Conservation (phyloP, 2,797 vertebrate genomes). For the Crenichthys baileyi region DNA sequence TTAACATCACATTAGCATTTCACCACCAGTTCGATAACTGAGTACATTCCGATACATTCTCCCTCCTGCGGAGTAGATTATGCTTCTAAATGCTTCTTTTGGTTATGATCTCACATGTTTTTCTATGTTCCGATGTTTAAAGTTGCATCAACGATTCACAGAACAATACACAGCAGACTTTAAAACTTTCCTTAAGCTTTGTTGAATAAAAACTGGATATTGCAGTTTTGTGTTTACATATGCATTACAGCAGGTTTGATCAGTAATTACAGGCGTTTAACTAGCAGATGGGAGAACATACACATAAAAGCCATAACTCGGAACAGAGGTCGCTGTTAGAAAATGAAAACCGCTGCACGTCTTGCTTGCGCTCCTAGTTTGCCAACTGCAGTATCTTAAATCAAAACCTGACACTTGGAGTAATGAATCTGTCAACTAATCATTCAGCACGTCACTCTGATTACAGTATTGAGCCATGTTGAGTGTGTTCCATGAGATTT, state of each 20-base stretch:
- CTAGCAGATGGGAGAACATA: conserved; percentile 31
- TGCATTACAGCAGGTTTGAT: conserved; percentile 30
- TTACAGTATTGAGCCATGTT: conserved; percentile 41
- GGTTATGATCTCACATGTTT: not conserved
- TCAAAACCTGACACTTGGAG: conserved; percentile 68
- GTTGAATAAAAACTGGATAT: not conserved
- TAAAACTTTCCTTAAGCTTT: not conserved
- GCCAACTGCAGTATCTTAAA: conserved; percentile 65
- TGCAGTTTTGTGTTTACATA: conserved; percentile 17
- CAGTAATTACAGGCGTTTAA: conserved; percentile 36
- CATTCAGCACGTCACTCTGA: conserved; percentile 58
- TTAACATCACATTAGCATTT: conserved; percentile 3
- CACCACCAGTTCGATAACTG: not conserved
- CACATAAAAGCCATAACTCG: conserved; percentile 35
- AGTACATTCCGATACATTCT: not conserved
- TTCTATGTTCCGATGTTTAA: not conserved
- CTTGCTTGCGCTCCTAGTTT: conserved; percentile 45
- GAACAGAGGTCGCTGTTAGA: conserved; percentile 45
- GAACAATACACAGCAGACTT: not conserved
- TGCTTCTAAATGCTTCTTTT: not conserved
- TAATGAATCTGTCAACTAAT: conserved; percentile 75
- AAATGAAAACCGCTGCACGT: conserved; percentile 56
- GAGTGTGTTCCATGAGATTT: conserved; percentile 42
- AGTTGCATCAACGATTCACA: not conserved
- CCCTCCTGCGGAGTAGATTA: not conserved